Conservation (phyloP, 2,888 invertebrate species). For the Cryptocephalus moraei region DNA sequence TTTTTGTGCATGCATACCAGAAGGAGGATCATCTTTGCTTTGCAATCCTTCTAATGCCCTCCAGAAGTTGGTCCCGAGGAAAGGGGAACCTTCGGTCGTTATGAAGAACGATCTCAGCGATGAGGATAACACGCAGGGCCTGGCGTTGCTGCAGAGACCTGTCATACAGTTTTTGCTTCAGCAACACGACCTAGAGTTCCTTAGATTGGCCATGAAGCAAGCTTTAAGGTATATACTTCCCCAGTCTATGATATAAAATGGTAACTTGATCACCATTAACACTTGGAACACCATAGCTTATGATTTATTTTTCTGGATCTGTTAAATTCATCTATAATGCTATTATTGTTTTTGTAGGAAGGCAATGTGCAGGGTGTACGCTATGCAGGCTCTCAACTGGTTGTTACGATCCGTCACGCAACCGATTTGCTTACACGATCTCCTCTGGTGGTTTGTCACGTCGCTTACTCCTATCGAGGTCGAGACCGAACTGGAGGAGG, state of each 20-base stretch:
- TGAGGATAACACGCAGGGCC: constrained; percentile 38
- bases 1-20: constrained; percentile 33
- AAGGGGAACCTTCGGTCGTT: constrained; percentile 44
- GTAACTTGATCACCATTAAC: no score
- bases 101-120: constrained; percentile 27
- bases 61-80: constrained; percentile 63
- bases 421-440: constrained; percentile 83
- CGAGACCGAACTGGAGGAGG: constrained; percentile 46
- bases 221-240: constrained; percentile 62
- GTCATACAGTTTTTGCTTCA: constrained; percentile 81
- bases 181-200: constrained; percentile 72
- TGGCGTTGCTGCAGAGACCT: constrained; percentile 63
- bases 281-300: no score
- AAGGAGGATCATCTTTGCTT: constrained; percentile 68
- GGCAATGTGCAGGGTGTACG: constrained; percentile 72
- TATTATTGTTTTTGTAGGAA: constrained; percentile 36
- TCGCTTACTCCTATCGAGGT: constrained; percentile 56
- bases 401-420: constrained; percentile 83
- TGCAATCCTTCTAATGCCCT: constrained; percentile 85
- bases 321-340: no score
- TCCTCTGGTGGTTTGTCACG: constrained; percentile 94
- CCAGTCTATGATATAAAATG: no score
- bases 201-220: constrained; percentile 81
- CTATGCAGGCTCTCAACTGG: constrained; percentile 95
- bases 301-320: no score